Base-by-base conservation (phyloP, 2,888 invertebrate genomes). In the Erebia epiphron region DNA sequence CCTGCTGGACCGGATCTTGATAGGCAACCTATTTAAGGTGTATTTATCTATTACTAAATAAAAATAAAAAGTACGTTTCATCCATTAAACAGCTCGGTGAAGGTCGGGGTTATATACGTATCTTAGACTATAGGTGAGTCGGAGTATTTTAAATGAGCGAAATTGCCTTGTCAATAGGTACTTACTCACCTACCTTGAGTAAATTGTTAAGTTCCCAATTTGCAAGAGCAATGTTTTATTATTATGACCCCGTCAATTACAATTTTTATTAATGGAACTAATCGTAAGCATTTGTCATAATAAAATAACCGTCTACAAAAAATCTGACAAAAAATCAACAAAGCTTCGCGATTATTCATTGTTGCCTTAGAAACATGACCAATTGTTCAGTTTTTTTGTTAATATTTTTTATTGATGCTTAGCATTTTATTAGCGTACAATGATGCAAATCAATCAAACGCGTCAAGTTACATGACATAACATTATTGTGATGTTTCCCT, bases 391-490 rank as follows among this genome's bases (percentile, higher is more conserved):
- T 71, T 71, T n/a, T 71, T 69, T 68, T 69, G 52, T 43, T 46
- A 18, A 35, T 9, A 26, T 58, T 67, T 67, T 64, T 54, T 68
- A 60, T 65, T 14, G 35, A 43, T 35, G 60, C 57, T 70, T 70
- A 66, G 18, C 49, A n/a, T 57, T 58, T 70, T 68, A 62, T 46
- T 7, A 66, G 35, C 52, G 61, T 72, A 77, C 77, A 80, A 83
- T 83, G 86, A 83, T 83, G 84, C 79, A 83, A 83, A 89, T 89
- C 85, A 90, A 89, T 90, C 87, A 89, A 84, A 81, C 74, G 75
- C 80, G 81, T 86, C 84, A 85, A 76, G 78, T 79, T 77, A 82
- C 81, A 84, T 91, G 90, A 91, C 90, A 90, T 90, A 90, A 91
- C 86, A 87, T 85, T 79, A 88, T 87, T 86, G 86, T 86, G 75